A percentile compares a stretch with the other conserved stretches of the same genome.
These are phyloP conservation scores for Pongo abelii DNA, from an alignment of 2,113 vertebrate species.

Conservation along the genomic window DNA sequence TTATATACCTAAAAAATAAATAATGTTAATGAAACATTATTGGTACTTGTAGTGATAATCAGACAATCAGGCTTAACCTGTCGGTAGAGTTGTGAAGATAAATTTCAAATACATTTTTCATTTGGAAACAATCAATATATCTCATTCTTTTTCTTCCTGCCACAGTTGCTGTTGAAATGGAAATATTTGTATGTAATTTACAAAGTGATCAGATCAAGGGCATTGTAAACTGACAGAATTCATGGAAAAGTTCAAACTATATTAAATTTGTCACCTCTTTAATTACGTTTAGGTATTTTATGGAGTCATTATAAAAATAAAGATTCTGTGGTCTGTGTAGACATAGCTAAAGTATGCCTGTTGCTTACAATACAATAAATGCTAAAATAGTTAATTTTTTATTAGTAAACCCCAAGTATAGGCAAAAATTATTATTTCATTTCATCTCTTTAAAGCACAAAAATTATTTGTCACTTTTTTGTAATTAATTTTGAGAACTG, in stretches of 20 bases:
- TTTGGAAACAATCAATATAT: background rate
- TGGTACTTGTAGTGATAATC: background rate
- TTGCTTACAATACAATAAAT: background rate
- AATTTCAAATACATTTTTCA: background rate
- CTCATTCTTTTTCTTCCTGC: background rate
- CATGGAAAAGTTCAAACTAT: background rate
- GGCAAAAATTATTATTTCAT: background rate
- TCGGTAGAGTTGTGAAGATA: background rate
- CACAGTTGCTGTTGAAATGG: background rate
- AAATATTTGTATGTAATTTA: background rate
- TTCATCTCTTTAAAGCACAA: background rate
- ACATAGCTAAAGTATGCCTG: background rate
- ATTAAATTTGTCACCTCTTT: background rate
- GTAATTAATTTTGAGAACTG: background rate
- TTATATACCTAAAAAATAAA: background rate
- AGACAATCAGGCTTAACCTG: background rate
- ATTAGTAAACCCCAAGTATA: background rate
- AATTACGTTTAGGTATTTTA: background rate
- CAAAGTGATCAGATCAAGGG: background rate
- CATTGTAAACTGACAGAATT: background rate
- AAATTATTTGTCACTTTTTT: background rate
- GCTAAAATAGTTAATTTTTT: background rate
- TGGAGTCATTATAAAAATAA: background rate
- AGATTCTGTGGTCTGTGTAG: background rate
- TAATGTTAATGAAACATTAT: background rate